Conservation (phyloP, 2,113 vertebrate species). For the Reinhardtius hippoglossoides region DNA sequence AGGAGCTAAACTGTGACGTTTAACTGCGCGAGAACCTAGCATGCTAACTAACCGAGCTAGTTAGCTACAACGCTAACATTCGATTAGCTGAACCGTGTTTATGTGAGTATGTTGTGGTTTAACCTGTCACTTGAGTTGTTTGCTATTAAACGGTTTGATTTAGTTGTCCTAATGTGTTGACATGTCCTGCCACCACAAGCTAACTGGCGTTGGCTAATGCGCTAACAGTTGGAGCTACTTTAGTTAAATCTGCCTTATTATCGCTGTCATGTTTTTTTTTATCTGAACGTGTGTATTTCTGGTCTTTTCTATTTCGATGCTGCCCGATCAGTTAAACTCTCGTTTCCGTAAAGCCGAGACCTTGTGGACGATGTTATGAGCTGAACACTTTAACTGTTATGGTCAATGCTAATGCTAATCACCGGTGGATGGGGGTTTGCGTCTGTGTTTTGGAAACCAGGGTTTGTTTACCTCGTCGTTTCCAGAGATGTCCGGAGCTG, state of each 20-base stretch:
- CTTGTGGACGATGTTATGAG: not conserved
- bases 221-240: not conserved
- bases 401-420: not conserved
- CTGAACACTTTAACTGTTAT: not conserved
- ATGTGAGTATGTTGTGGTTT: not conserved
- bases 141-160: conserved; percentile 20
- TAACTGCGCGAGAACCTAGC: conserved; percentile 54
- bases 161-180: conserved; percentile 44
- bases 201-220: not conserved
- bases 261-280: not conserved
- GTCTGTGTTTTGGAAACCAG: not conserved
- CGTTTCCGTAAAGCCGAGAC: not conserved
- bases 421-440: too few species aligned
- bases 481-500: conserved; percentile 71
- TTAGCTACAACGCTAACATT: not conserved
- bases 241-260: not conserved
- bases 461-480: not conserved
- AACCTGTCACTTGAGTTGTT: not conserved
- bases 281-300: rapidly evolving
- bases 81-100: not conserved
- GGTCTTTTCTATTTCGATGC: not conserved
- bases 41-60: conserved; percentile 35
- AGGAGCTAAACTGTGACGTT: conserved; percentile 15
- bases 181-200: conserved; percentile 7
- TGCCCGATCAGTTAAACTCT: not conserved